Percentiles rank a stretch among this genome's conserved stretches.
These are phyloP conservation scores for Colletes collaris DNA, from an alignment of 2,888 invertebrate species.

Conservation along the genomic window DNA sequence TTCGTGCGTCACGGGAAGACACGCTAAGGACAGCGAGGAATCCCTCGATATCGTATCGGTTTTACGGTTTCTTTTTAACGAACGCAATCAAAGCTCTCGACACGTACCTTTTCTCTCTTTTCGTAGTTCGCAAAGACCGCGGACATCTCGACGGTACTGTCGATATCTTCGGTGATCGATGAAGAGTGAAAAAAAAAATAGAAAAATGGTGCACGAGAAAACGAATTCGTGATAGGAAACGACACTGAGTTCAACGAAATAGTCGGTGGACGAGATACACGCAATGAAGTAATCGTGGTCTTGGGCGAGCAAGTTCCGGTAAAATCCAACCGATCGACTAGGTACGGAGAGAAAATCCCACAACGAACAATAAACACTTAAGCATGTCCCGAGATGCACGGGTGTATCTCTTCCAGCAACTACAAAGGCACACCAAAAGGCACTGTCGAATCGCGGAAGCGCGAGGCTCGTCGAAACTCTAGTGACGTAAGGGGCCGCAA, in stretches of 20 bases:
- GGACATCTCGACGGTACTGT: conserved; percentile 1
- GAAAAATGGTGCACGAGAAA: background rate
- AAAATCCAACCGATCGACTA: background rate
- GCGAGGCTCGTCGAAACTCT: conserved; percentile 11
- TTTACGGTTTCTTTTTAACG: background rate
- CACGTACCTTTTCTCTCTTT: conserved; percentile 34
- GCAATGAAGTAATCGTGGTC: no score
- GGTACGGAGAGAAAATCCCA: background rate
- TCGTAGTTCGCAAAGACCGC: background rate
- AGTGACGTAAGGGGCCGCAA: conserved; percentile 49
- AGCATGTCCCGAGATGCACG: background rate
- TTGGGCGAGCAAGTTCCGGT: background rate
- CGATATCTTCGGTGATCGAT: background rate
- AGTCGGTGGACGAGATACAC: background rate
- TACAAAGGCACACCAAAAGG: background rate
- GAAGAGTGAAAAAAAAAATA: background rate
- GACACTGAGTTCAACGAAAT: conserved; percentile 8
- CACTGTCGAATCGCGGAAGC: conserved; percentile 26
- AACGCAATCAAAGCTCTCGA: background rate
- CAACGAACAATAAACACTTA: background rate
- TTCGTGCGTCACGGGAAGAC: background rate
- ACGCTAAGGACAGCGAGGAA: background rate
- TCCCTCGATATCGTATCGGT: background rate
- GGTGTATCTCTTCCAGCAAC: conserved; percentile 8
- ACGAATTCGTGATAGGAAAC: background rate